A percentile compares a stretch with the other conserved stretches of the same genome.
Conservation (phyloP, 2,888 invertebrate species). For the Lasioglossum malachurum region DNA sequence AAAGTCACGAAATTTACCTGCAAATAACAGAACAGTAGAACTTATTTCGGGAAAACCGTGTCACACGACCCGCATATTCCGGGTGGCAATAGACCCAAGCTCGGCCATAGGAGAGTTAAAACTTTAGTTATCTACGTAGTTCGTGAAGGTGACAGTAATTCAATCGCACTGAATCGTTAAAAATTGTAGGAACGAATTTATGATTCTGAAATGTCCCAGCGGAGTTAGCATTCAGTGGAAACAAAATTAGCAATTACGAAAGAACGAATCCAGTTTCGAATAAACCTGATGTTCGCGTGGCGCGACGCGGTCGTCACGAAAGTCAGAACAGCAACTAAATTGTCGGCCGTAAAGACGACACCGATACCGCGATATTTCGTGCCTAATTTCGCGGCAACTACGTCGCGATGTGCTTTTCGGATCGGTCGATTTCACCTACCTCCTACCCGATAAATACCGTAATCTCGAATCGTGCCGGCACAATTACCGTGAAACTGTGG, state of each 20-base stretch:
- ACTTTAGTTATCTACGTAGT: no score
- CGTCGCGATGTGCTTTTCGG: conserved; percentile 16
- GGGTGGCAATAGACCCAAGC: no score
- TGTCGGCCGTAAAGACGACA: not conserved
- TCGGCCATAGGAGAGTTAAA: no score
- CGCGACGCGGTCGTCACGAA: not conserved
- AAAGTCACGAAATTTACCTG: no score
- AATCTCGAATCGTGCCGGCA: conserved; percentile 22
- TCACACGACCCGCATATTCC: no score
- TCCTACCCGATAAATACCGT: conserved; percentile 30
- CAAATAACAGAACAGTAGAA: no score
- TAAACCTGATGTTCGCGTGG: not conserved
- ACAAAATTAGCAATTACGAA: not conserved
- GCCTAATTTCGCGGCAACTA: conserved; percentile 9
- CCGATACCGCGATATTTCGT: conserved; percentile 6
- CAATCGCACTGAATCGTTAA: no score
- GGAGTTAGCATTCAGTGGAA: not conserved
- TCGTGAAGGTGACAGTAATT: no score
- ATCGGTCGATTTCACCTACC: conserved; percentile 17
- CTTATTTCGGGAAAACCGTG: no score
- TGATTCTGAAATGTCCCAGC: no score
- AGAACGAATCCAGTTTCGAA: not conserved
- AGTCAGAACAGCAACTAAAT: not conserved
- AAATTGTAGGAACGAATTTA: no score
- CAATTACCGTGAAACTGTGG: conserved; percentile 36